Conservation (phyloP, 2,797 vertebrate genomes). For the Onychomys torridus region DNA sequence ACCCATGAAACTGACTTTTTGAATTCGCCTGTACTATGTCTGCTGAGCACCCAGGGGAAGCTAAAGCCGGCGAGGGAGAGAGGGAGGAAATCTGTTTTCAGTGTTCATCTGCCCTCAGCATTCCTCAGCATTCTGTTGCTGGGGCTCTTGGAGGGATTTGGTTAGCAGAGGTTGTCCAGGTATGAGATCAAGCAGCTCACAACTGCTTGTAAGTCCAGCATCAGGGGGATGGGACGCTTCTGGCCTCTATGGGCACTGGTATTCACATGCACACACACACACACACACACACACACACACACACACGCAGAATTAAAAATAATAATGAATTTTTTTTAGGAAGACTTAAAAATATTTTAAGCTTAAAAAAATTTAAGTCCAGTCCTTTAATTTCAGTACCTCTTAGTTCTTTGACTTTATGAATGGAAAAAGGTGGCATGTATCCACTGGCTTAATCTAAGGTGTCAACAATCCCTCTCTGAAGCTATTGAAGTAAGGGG, state of each 20-base stretch:
- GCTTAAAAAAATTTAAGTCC: constrained; percentile 21
- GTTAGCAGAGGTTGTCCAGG: not conserved
- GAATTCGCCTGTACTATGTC: not conserved
- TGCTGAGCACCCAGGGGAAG: not conserved
- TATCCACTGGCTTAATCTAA: constrained; percentile 77
- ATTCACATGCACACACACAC: not conserved
- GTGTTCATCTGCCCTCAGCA: not conserved
- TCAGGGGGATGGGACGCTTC: not conserved
- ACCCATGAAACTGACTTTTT: not conserved
- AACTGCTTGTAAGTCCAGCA: not conserved
- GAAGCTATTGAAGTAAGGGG: constrained; percentile 85
- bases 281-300: not conserved
- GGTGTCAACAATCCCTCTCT: constrained; percentile 76
- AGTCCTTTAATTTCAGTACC: constrained; percentile 43
- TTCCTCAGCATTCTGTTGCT: not conserved
- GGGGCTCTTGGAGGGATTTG: not conserved
- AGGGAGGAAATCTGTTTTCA: not conserved
- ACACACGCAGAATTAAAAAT: not conserved
- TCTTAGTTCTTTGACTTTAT: constrained; percentile 57
- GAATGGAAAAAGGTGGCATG: constrained; percentile 73
- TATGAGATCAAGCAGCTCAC: not conserved
- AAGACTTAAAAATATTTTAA: constrained; percentile 43
- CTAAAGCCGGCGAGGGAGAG: not conserved
- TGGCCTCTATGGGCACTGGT: not conserved
- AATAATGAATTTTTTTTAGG: not conserved